phyloP scores from a whole-genome alignment of 2,888 invertebrate species.

The Acleris cristana region DNA sequence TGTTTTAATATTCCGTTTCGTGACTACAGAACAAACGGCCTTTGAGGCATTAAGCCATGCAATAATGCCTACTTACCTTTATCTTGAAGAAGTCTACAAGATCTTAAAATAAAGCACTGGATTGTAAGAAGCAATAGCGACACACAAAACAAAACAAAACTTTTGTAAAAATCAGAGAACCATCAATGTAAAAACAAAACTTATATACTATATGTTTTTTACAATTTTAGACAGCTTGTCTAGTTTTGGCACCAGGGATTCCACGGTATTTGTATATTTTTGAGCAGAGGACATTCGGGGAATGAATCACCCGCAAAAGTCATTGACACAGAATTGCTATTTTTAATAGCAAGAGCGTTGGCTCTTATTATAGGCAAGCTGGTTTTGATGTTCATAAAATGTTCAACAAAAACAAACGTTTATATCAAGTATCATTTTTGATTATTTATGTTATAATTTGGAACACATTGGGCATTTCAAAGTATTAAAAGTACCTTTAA shows the following conservation, averaged over 20 bases:
- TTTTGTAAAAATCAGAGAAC: no score
- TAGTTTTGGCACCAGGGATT: slow-evolving; percentile 14
- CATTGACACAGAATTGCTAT: slow-evolving; percentile 34
- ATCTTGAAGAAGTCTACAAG: background rate
- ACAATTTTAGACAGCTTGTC: background rate
- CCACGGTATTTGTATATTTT: slow-evolving; percentile 7
- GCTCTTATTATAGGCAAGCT: slow-evolving; percentile 12
- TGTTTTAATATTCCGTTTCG: slow-evolving; percentile 61
- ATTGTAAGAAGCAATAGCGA: no score
- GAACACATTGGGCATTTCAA: no score
- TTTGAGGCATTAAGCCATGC: slow-evolving; percentile 64
- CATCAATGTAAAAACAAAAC: background rate
- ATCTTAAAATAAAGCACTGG: no score
- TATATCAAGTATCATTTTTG: background rate
- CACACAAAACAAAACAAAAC: no score
- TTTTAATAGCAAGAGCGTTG: slow-evolving; percentile 30
- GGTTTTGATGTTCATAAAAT: slow-evolving; percentile 13
- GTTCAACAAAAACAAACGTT: background rate
- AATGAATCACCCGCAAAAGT: slow-evolving; percentile 29
- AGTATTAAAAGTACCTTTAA: no score
- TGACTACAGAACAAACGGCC: slow-evolving; percentile 70
- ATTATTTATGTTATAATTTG: no score
- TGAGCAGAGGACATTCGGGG: slow-evolving; percentile 15
- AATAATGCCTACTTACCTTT: slow-evolving; percentile 60
- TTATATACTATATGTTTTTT: background rate